phyloP scores from a whole-genome alignment of 2,888 invertebrate genomes.

The Limnephilus auricula region DNA sequence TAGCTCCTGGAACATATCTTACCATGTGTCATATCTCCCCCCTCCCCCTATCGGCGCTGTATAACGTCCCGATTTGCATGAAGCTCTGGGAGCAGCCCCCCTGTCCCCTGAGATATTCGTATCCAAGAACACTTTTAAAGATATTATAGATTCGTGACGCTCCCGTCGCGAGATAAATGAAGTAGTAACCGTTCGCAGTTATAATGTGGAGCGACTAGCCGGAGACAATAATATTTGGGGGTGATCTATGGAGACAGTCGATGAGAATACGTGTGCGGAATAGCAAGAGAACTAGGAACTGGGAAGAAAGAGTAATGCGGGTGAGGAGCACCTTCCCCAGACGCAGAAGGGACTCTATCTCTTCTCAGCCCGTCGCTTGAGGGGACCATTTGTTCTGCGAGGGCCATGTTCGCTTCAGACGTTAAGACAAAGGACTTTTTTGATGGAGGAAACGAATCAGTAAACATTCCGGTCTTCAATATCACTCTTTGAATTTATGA shows the following conservation, averaged over 20 bases:
- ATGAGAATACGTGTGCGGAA: constrained; percentile 64
- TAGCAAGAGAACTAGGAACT: constrained; percentile 24
- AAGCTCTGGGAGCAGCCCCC: constrained; percentile 19
- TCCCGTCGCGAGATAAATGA: constrained; percentile 57
- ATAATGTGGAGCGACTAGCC: constrained; percentile 43
- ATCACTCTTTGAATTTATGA: constrained; percentile 35
- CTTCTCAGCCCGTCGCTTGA: constrained; percentile 44
- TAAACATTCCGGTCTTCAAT: constrained; percentile 42
- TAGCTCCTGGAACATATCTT: constrained; percentile 55
- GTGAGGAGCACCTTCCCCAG: constrained; percentile 9
- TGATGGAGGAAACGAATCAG: constrained; percentile 38
- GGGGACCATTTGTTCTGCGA: constrained; percentile 46
- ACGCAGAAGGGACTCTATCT: constrained; percentile 20
- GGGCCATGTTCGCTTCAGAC: constrained; percentile 12
- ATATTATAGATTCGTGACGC: constrained; percentile 55
- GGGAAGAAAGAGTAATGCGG: constrained; percentile 38
- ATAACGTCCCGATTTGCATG: constrained; percentile 46
- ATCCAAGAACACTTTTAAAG: constrained; percentile 49
- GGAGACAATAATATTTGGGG: constrained; percentile 64
- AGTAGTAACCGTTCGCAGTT: constrained; percentile 60
- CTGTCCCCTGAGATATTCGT: constrained; percentile 21
- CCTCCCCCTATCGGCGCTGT: constrained; percentile 21
- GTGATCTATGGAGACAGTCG: constrained; percentile 65
- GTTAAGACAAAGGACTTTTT: constrained; percentile 43
- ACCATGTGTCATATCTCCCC: constrained; percentile 54